Evolutionary conservation across 2,797 vertebrate genomes (phyloP), one percentile per base, ranked within the genome.

Genomic region (Sylvilagus floridanus): DNA sequence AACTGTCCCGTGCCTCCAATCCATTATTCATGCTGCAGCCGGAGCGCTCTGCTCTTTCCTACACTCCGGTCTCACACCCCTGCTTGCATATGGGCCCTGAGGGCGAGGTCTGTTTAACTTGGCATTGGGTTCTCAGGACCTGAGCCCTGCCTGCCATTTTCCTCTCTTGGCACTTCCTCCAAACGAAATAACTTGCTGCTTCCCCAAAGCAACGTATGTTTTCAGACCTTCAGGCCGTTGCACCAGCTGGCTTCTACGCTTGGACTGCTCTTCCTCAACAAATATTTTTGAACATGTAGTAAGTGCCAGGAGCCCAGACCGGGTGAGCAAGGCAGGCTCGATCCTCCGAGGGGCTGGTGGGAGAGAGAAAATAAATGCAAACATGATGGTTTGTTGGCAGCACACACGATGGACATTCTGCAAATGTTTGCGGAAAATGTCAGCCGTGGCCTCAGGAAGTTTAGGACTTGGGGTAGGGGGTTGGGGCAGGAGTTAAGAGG

Each of bases 91-190:
- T 68, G 42, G 42, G 50, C 78, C 77, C 32, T 0, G 35, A 35
- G 95, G 83, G 90, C 63, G 90, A 97, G 88, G 71, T 79, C 88
- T 94, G 90, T 95, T 76, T 92, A 84, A 84, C 66, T 91, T 95
- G 78, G 95, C 89, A n/a, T 47, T 73, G 4, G 19, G 32, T 86
- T 91, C 72, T 91, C 35, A 47, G n/a, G 81, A 87, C 84, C 87
- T 50, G 52, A 42, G 35, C 65, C 84, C 88, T 88, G 84, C 84
- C 88, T 79, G 87, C 89, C 75, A 22, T 93, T 89, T 95, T 73
- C 77, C 62, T 66, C 78, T 88, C 69, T 73, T 66, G 95, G 96
- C 62, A 93, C 63, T 91, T 91, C 65, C 84, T 94, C 90, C 13
- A 52, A 69, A 21, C 66, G 66, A 76, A 93, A 94, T 94, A 73